Conservation (phyloP, 2,888 invertebrate genomes). For the Lymantria monacha region DNA sequence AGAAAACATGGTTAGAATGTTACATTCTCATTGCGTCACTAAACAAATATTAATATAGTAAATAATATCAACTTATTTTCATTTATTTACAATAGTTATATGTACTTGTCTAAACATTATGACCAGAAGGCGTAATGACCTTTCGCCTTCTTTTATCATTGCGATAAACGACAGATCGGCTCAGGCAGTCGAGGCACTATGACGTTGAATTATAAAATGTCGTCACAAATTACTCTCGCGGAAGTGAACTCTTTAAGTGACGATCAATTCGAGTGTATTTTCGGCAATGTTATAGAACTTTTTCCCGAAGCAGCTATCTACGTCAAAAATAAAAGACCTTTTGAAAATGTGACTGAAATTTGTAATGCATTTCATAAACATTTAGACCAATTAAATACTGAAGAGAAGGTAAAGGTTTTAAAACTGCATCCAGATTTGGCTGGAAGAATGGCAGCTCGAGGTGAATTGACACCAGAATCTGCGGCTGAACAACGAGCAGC, state of each 20-base stretch:
- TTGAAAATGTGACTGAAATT: slow-evolving; percentile 67
- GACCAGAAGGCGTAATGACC: not conserved
- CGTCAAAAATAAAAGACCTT: slow-evolving; percentile 77
- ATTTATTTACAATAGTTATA: too few species aligned
- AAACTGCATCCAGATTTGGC: slow-evolving; percentile 85
- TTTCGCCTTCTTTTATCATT: slow-evolving; percentile 1
- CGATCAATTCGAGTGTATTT: slow-evolving; percentile 80
- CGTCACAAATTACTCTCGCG: slow-evolving; percentile 51
- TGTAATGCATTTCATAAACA: slow-evolving; percentile 77
- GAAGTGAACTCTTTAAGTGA: slow-evolving; percentile 79
- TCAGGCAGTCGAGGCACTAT: not conserved
- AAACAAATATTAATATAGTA: too few species aligned
- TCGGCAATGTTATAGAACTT: slow-evolving; percentile 85
- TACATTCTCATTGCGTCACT: too few species aligned
- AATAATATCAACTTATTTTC: too few species aligned
- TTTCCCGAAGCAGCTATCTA: slow-evolving; percentile 77
- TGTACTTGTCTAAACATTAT: not conserved
- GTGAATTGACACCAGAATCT: slow-evolving; percentile 82
- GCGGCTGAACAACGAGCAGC: slow-evolving; percentile 80
- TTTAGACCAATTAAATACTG: slow-evolving; percentile 74
- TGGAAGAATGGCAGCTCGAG: slow-evolving; percentile 78
- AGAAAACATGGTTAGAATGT: too few species aligned
- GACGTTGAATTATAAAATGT: slow-evolving; percentile 16
- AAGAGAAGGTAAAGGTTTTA: slow-evolving; percentile 79
- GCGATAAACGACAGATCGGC: not conserved